Percentiles rank a stretch among this genome's conserved stretches.
These are phyloP conservation scores for Dynastes hyllus DNA, from an alignment of 2,888 invertebrate species.

Conservation along the genomic window DNA sequence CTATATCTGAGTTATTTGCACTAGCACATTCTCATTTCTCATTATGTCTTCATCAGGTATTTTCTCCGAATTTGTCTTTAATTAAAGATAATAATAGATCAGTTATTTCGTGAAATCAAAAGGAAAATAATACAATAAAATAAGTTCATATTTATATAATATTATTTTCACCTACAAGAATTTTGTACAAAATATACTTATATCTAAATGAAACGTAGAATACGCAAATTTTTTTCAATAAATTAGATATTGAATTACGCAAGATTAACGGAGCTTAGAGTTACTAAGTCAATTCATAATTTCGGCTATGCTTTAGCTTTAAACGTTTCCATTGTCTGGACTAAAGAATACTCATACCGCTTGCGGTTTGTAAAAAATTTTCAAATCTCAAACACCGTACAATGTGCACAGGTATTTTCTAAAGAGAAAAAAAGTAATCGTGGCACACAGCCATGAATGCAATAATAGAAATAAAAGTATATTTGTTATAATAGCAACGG, in stretches of 20 bases:
- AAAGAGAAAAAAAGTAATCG: conserved; percentile 10
- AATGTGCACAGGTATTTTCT: neutral
- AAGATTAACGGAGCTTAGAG: conserved; percentile 2
- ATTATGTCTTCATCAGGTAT: neutral
- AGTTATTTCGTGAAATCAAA: neutral
- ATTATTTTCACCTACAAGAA: conserved; percentile 24
- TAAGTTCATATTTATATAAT: conserved; percentile 15
- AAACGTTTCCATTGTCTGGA: conserved; percentile 10
- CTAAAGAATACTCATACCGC: conserved; percentile 13
- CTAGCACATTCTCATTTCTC: neutral
- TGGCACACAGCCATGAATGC: neutral
- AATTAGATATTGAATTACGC: conserved; percentile 40
- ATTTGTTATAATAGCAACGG: conserved; percentile 15
- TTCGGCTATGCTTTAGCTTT: conserved; percentile 2
- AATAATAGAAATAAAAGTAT: conserved; percentile 10
- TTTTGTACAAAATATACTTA: conserved; percentile 26
- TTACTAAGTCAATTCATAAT: conserved; percentile 8
- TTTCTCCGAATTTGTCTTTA: neutral
- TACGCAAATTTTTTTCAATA: neutral
- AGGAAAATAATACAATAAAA: conserved; percentile 3
- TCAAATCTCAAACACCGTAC: conserved; percentile 12
- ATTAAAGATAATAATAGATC: neutral
- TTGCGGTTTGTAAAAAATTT: conserved; percentile 29
- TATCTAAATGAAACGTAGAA: conserved; percentile 1
- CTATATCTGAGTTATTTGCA: too few relatives aligned